Evolutionary conservation across 2,113 vertebrate genomes (phyloP).

Genomic region (Morphnarchus princeps): DNA sequence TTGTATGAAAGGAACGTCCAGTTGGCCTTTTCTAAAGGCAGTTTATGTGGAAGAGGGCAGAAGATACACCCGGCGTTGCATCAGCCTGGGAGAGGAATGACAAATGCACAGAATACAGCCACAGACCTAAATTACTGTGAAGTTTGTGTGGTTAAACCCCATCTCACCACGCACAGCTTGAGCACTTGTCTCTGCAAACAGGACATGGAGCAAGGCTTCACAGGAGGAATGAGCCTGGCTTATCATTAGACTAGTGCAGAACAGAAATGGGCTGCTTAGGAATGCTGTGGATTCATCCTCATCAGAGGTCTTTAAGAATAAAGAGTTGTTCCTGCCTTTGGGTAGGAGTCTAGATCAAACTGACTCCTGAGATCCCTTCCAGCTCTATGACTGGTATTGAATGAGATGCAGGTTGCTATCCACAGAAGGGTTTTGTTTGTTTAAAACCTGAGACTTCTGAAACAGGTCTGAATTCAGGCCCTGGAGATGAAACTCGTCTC

Average conservation of each 20-base stretch:
- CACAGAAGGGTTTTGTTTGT: neutral
- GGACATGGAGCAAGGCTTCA: neutral
- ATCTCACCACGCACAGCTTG: neutral
- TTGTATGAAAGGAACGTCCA: neutral
- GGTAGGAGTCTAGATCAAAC: constrained; percentile 39
- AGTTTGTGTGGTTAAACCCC: neutral
- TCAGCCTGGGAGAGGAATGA: neutral
- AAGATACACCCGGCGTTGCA: neutral
- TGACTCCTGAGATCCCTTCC: constrained; percentile 32
- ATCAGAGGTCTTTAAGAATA: constrained; percentile 27
- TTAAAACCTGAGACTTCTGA: neutral
- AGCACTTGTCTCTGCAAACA: neutral
- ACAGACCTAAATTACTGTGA: neutral
- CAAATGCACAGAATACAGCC: neutral
- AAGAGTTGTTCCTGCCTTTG: constrained; percentile 44
- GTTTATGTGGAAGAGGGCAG: neutral
- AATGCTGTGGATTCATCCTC: neutral
- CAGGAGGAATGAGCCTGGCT: neutral
- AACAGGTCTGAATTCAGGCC: neutral
- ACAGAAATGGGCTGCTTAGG: neutral
- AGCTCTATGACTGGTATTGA: constrained; percentile 9
- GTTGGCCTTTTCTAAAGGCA: neutral
- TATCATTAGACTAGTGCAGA: neutral
- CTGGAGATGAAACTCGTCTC: neutral
- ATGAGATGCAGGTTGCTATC: constrained; percentile 18